Percentiles rank a stretch among this genome's conserved stretches.
phyloP scores from a whole-genome alignment of 2,113 vertebrate genomes.

The Neomonachus schauinslandi region DNA sequence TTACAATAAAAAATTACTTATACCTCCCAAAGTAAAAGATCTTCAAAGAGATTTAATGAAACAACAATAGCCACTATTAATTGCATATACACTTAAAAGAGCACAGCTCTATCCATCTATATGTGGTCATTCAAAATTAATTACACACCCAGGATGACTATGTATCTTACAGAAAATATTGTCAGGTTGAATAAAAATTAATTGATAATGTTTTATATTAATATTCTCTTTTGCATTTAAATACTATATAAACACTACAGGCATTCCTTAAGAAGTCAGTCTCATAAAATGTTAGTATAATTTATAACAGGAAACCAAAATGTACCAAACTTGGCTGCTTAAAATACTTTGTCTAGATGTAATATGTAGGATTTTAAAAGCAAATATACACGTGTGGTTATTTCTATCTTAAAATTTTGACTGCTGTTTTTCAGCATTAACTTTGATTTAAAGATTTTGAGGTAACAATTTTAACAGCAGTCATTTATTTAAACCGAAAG shows the following conservation, averaged over 20 bases:
- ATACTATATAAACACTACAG: neutral
- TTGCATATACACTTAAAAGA: neutral
- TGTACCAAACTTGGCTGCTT: conserved; percentile 5
- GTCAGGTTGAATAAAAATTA: conserved; percentile 30
- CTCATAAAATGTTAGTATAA: conserved; percentile 36
- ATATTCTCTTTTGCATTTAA: conserved; percentile 36
- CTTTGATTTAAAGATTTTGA: conserved; percentile 14
- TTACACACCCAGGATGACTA: neutral
- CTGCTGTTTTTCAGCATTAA: neutral
- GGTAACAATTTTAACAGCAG: neutral
- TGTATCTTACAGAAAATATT: neutral
- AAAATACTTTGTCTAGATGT: conserved; percentile 33
- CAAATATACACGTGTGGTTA: neutral
- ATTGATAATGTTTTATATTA: conserved; percentile 14
- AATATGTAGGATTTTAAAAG: conserved; percentile 8
- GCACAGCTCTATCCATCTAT: neutral
- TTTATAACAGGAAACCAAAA: conserved; percentile 30
- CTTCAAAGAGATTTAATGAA: conserved; percentile 35
- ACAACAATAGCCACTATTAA: neutral
- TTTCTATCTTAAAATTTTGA: neutral
- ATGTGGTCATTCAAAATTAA: neutral
- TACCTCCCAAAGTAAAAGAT: neutral
- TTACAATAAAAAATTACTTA: conserved; percentile 21
- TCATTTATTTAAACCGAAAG: conserved; percentile 44
- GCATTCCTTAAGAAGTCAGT: neutral